Evolutionary conservation across 2,888 invertebrate species (phyloP).

Genomic region (Caenorhabditis sinica): DNA sequence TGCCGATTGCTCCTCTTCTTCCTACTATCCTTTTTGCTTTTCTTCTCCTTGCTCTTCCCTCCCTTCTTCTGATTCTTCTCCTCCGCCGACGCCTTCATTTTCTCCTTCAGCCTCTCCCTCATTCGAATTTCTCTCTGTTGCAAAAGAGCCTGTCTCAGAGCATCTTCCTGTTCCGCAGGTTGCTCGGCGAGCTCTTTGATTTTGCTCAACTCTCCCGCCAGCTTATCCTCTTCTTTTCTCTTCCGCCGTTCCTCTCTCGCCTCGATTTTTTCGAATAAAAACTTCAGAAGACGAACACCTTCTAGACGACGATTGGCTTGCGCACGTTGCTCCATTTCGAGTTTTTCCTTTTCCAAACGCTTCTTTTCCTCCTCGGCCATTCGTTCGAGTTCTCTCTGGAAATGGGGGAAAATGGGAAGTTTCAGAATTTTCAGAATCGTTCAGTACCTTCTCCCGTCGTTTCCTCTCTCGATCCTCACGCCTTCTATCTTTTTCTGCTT

Average conservation of each 20-base stretch:
- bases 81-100: conserved; percentile 50
- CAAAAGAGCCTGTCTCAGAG: conserved; percentile 67
- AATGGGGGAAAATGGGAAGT: neutral
- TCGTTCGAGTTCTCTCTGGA: conserved; percentile 69
- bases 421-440: neutral
- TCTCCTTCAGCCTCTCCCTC: conserved; percentile 67
- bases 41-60: conserved; percentile 1
- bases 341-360: conserved; percentile 53
- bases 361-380: conserved; percentile 67
- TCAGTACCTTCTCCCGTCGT: conserved; percentile 66
- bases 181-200: conserved; percentile 58
- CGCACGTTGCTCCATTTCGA: conserved; percentile 34
- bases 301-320: conserved; percentile 54
- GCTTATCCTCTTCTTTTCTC: conserved; percentile 64
- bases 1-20: conserved; percentile 23
- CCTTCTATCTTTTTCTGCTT: conserved; percentile 68
- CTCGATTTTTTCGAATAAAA: conserved; percentile 71
- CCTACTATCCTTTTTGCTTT: neutral
- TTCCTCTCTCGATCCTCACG: conserved; percentile 71
- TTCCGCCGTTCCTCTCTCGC: conserved; percentile 63
- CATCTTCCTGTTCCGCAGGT: conserved; percentile 67
- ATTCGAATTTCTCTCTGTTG: conserved; percentile 70
- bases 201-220: conserved; percentile 63
- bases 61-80: conserved; percentile 28
- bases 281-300: conserved; percentile 71